Base-by-base conservation (phyloP, 2,888 invertebrate genomes). In the Harmothoe impar region DNA sequence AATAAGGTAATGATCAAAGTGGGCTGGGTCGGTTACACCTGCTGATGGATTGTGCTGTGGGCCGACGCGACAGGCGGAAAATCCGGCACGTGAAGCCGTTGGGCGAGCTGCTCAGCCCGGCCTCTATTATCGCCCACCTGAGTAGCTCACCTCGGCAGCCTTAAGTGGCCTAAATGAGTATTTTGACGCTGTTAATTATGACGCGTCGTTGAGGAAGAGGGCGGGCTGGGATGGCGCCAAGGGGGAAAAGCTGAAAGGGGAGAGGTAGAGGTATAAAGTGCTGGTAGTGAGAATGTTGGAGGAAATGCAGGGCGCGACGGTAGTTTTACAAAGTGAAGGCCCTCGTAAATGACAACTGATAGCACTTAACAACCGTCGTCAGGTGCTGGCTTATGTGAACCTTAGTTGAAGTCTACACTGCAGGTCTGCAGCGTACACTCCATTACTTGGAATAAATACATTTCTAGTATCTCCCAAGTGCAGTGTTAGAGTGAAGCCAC, bases 81-180 rank as follows among this genome's bases (percentile, higher is more conserved):
- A 72, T 72, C 72, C 72, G n/a, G 72, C 72, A 72, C 72, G 72
- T 29, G 72, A 72, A 72, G 29, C 29, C 25, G 31, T 15, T 25
- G n/a, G 25, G 29, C 3, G 72, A 72, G 72, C 72, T 72, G 29
- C 72, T 72, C 72, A 3, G 72, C n/a, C 62, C n/a, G 72, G 72
- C 72, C 72, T 72, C 72, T 72, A 72, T 72, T 72, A 72, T 72
- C 72, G 72, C 72, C 72, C 72, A 72, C 72, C 72, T 72, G 72
- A 72, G 72, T 25, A 29, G 72, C 72, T 72, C 72, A 29, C 29
- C 29, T 25, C 20, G 29, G 15, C 72, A 25, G n/a, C 29, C 72
- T 72, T 72, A 72, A 72, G 72, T 72, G 72, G 72, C 72, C 72
- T 72, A 72, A 72, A 72, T 72, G 72, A 72, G 72, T 72, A 72